Evolutionary conservation across 1,140 invertebrate species (phyloP), one percentile per base, ranked within the genome.

Genomic region (Cotesia vestalis): DNA sequence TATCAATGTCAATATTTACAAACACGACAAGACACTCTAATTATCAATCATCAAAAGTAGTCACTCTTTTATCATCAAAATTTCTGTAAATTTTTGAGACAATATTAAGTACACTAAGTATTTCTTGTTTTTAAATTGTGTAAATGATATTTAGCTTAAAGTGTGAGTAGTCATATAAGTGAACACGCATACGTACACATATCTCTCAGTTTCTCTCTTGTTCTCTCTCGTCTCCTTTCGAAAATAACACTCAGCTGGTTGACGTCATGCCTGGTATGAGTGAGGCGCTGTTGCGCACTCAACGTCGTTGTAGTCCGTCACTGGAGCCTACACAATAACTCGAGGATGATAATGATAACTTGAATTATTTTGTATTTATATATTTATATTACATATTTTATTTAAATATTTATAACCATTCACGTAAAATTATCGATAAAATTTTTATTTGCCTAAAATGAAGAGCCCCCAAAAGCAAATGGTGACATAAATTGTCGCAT

Each of bases 161-260:
- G 40, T 46, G 40, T 46, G 40, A 46, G 40, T 27, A 27, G 27
- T 8, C 40, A 46, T 9, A 8, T 46, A 46, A 11, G 11, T 11
- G 40, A 6, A 46, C 40, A 46, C 40, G 5, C 40, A 11, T 11
- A 46, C 40, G 11, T 46, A 46, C 6, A 46, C 40, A 46, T 46
- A 6, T 46, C 11, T 46, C 40, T 11, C 40, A 3, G 27, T 27
- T 27, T 27, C 27, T 27, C 27, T 1, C 27, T 27, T 27, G 27
- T 27, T 46, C 40, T 46, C 40, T 46, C 81, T 79, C 84, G 82
- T 84, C 83, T 80, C 80, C 83, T 86, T 86, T 86, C 84, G 82
- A 86, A 86, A 86, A 86, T 85, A 86, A 86, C 84, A 85, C 84
- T 81, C 83, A 82, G 83, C 73, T 78, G 83, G 81, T 81, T 86